These are phyloP conservation scores for Phyllotreta cruciferae DNA, from an alignment of 2,888 invertebrate species.

Conservation along the genomic window DNA sequence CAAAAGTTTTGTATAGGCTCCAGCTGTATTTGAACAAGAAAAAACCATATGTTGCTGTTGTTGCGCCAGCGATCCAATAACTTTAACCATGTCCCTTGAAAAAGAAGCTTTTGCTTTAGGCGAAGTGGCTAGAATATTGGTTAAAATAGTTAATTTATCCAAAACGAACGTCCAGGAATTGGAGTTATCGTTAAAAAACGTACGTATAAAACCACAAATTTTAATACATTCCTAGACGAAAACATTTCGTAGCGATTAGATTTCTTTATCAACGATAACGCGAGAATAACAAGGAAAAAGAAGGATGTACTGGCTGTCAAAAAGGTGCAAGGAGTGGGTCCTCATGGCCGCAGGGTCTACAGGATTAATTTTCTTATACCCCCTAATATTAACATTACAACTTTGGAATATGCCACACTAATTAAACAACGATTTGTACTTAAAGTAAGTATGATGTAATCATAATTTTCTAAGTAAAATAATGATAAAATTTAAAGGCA, in stretches of 20 bases:
- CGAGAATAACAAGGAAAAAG: too few relatives aligned
- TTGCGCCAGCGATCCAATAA: constrained; percentile 76
- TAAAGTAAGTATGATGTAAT: background rate
- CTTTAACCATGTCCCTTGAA: constrained; percentile 43
- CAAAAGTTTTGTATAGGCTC: constrained; percentile 62
- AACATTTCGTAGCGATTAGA: too few relatives aligned
- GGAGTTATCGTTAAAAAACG: background rate
- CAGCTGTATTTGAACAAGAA: constrained; percentile 71
- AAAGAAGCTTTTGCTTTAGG: constrained; percentile 2
- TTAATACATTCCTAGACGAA: too few relatives aligned
- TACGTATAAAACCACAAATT: background rate
- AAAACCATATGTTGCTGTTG: constrained; percentile 83
- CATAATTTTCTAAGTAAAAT: background rate
- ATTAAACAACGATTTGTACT: background rate
- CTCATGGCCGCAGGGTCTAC: too few relatives aligned
- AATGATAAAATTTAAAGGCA: too few relatives aligned
- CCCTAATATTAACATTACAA: too few relatives aligned
- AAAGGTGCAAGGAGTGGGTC: too few relatives aligned
- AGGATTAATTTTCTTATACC: too few relatives aligned
- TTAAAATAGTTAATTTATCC: constrained; percentile 3
- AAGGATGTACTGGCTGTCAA: too few relatives aligned
- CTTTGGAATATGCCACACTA: background rate
- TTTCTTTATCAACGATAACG: too few relatives aligned
- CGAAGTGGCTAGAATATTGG: background rate
- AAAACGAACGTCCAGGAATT: background rate